Percentiles rank a stretch among this genome's conserved stretches.
These are phyloP conservation scores for Heterochromis multidens DNA, from an alignment of 2,113 vertebrate species.

Conservation along the genomic window DNA sequence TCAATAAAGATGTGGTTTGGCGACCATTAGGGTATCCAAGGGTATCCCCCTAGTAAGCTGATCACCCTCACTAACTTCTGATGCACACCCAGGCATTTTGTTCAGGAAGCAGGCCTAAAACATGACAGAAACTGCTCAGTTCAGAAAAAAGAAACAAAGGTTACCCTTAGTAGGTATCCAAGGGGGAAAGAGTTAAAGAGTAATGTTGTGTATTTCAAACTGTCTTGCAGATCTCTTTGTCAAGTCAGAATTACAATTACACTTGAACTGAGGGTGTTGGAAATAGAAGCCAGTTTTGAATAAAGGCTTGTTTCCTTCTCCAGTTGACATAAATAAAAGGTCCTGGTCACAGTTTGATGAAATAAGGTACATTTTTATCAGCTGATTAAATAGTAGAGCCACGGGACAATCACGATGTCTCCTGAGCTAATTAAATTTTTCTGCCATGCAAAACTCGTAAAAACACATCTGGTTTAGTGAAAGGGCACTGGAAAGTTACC, in stretches of 20 bases:
- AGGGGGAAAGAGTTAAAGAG: neutral
- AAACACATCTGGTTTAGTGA: neutral
- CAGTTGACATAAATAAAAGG: neutral
- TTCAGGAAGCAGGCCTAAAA: neutral
- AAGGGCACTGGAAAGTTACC: conserved; percentile 16
- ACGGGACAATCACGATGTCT: neutral
- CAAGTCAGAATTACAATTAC: neutral
- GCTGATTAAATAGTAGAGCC: neutral
- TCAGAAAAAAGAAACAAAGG: neutral
- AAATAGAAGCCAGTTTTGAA: neutral
- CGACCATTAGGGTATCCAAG: too few relatives aligned
- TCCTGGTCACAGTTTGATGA: neutral
- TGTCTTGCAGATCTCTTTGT: neutral
- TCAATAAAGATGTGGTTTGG: neutral
- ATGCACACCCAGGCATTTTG: neutral
- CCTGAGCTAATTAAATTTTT: neutral
- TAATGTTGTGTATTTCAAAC: neutral
- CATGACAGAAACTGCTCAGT: neutral
- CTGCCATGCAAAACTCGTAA: neutral
- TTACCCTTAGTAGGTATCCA: neutral
- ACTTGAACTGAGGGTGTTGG: neutral
- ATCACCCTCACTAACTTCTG: neutral
- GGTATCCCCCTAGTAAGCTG: too few relatives aligned
- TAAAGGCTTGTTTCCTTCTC: neutral
- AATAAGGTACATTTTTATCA: neutral